Conservation (phyloP, 1,140 invertebrate genomes). For the Caenorhabditis inopinata region DNA sequence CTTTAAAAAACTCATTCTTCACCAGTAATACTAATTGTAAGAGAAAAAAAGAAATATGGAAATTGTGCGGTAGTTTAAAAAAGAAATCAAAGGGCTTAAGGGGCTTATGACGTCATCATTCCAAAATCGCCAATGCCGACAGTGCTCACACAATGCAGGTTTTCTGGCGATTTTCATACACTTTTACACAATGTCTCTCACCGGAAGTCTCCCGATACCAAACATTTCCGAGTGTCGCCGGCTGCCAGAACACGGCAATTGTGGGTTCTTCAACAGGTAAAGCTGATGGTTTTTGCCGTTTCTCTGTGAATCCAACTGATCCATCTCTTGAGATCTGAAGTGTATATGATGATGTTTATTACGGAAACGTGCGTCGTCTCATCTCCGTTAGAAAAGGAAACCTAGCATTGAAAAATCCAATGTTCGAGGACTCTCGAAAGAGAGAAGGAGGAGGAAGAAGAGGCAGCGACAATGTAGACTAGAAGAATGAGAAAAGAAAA, state of each 20-base stretch:
- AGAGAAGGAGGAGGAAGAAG: not conserved
- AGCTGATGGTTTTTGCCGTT: slow-evolving; percentile 2
- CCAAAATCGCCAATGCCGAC: too few relatives aligned
- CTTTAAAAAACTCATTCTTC: too few relatives aligned
- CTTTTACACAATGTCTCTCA: too few relatives aligned
- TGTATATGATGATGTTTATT: not conserved
- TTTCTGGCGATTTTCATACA: too few relatives aligned
- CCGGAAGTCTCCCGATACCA: slow-evolving; percentile 42
- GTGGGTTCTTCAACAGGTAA: slow-evolving; percentile 39
- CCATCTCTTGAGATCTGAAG: slow-evolving; percentile 45
- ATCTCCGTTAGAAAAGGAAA: not conserved
- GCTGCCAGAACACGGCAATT: slow-evolving; percentile 44
- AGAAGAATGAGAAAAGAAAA: too few relatives aligned
- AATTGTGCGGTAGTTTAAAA: too few relatives aligned
- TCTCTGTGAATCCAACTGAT: slow-evolving; percentile 26
- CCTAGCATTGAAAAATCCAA: not conserved
- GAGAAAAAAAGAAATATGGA: too few relatives aligned
- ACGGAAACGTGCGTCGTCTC: not conserved
- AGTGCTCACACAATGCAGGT: too few relatives aligned
- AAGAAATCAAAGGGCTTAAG: too few relatives aligned
- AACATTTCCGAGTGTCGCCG: slow-evolving; percentile 37
- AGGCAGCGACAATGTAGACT: not conserved
- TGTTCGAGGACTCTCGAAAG: slow-evolving; percentile 19
- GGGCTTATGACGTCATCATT: too few relatives aligned
- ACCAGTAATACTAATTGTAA: too few relatives aligned